phyloP scores from a whole-genome alignment of 2,888 invertebrate species.

The Loripinus fragilis region DNA sequence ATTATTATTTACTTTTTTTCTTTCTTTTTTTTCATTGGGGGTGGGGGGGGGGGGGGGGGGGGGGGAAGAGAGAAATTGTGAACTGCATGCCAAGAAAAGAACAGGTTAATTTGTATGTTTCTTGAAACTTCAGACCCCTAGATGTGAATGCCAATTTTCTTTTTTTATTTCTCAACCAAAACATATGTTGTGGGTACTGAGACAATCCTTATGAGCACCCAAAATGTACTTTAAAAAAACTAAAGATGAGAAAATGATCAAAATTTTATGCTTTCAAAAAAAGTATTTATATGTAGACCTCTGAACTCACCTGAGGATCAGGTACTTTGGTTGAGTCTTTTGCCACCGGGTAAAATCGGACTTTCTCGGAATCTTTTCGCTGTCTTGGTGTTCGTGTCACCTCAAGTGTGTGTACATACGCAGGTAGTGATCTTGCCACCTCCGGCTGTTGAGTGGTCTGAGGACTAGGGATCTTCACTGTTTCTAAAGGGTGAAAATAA shows the following conservation, averaged over 20 bases:
- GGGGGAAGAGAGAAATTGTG: too few species aligned
- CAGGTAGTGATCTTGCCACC: conserved; percentile 80
- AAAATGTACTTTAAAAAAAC: neutral
- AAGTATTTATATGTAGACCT: too few species aligned
- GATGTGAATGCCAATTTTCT: too few species aligned
- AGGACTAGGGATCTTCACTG: conserved; percentile 77
- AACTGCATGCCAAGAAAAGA: too few species aligned
- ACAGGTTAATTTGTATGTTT: too few species aligned
- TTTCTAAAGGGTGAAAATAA: conserved; percentile 58
- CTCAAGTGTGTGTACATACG: conserved; percentile 78
- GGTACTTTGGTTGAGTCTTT: conserved; percentile 87
- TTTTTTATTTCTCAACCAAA: too few species aligned
- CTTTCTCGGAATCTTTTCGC: conserved; percentile 84
- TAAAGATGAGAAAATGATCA: too few species aligned
- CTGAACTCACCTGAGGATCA: conserved; percentile 79
- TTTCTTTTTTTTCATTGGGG: too few species aligned
- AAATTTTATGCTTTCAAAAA: neutral
- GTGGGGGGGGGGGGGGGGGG: too few species aligned
- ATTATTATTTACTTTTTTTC: too few species aligned
- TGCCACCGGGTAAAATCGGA: conserved; percentile 97
- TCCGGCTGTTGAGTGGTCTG: conserved; percentile 65
- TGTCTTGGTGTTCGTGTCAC: conserved; percentile 76
- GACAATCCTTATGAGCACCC: neutral
- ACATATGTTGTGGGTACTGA: too few species aligned
- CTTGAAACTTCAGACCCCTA: too few species aligned